A percentile compares a stretch with the other conserved stretches of the same genome.
Evolutionary conservation across 2,113 vertebrate genomes (phyloP).

Genomic region (Melanostigma gelatinosum): DNA sequence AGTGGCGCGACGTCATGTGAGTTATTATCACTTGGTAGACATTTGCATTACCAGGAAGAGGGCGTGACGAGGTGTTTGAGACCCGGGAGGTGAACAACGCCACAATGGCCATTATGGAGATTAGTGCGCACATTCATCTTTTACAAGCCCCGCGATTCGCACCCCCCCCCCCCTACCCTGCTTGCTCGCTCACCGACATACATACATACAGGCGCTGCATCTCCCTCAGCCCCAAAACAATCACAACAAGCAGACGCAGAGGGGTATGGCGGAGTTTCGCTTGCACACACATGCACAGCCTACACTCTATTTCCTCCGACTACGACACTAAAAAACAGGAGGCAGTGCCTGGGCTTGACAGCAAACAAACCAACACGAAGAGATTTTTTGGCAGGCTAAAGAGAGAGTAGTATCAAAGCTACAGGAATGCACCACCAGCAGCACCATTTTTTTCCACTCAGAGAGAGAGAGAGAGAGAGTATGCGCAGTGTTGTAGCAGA

Average conservation of each 20-base stretch:
- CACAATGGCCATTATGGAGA: conserved; percentile 65
- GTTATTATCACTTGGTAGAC: conserved; percentile 52
- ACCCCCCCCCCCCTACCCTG: too few relatives aligned
- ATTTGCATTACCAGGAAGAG: conserved; percentile 73
- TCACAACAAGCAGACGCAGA: conserved; percentile 52
- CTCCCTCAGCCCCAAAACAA: conserved; percentile 66
- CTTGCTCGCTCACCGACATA: conserved; percentile 12
- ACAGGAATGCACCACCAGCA: conserved; percentile 73
- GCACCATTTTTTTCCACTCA: conserved; percentile 42
- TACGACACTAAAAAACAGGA: conserved; percentile 64
- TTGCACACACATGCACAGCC: conserved; percentile 53
- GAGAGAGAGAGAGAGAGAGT: conserved; percentile 42
- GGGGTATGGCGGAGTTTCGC: conserved; percentile 38
- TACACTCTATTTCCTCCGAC: conserved; percentile 47
- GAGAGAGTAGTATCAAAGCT: conserved; percentile 74
- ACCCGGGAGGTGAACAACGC: conserved; percentile 59
- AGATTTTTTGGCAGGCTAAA: conserved; percentile 70
- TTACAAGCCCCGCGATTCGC: conserved; percentile 58
- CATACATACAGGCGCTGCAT: conserved; percentile 33
- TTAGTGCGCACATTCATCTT: conserved; percentile 67
- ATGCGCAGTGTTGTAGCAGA: conserved; percentile 73
- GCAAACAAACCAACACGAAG: conserved; percentile 72
- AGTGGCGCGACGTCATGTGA: conserved; percentile 27
- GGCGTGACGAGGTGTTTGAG: conserved; percentile 59
- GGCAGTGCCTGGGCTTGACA: conserved; percentile 64